These are phyloP conservation scores for Sciaenops ocellatus DNA, from an alignment of 2,797 vertebrate species.

Conservation along the genomic window DNA sequence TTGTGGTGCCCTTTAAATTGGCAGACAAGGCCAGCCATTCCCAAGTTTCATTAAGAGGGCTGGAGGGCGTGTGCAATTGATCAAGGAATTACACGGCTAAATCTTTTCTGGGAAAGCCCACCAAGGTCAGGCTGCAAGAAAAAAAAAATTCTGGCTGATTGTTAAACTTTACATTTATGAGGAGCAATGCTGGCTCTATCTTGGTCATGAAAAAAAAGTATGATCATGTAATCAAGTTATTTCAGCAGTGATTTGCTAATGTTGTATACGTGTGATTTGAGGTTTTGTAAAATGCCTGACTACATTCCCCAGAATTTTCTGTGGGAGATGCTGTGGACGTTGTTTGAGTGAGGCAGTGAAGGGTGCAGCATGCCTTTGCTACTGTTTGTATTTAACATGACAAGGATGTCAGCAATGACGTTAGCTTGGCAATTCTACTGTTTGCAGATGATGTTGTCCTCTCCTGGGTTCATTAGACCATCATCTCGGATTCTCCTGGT, in stretches of 20 bases:
- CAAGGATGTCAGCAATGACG: constrained; percentile 9
- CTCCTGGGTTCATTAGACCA: constrained; percentile 10
- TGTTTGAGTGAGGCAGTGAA: constrained; percentile 6
- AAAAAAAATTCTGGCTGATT: constrained; percentile 2
- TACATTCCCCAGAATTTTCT: background rate
- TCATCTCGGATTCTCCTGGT: constrained; percentile 5
- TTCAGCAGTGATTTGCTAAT: constrained; percentile 10
- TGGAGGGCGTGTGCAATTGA: constrained; percentile 33
- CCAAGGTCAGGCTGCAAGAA: constrained; percentile 16
- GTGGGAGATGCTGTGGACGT: background rate
- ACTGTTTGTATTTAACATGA: constrained; percentile 31
- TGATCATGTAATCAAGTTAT: background rate
- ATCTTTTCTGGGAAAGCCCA: constrained; percentile 9
- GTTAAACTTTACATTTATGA: constrained; percentile 9
- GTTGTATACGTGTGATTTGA: constrained; percentile 1
- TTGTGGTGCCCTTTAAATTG: constrained; percentile 35
- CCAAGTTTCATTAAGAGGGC: constrained; percentile 7
- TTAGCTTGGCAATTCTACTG: constrained; percentile 33
- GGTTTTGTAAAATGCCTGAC: background rate
- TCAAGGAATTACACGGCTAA: constrained; percentile 19
- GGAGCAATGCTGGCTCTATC: background rate
- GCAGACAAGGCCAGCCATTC: constrained; percentile 17
- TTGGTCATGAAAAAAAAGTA: background rate
- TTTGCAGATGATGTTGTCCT: constrained; percentile 47
- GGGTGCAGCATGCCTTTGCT: constrained; percentile 4